Evolutionary conservation across 2,797 vertebrate genomes (phyloP), one percentile per base, ranked within the genome.

Genomic region (Jordanella pulchra): DNA sequence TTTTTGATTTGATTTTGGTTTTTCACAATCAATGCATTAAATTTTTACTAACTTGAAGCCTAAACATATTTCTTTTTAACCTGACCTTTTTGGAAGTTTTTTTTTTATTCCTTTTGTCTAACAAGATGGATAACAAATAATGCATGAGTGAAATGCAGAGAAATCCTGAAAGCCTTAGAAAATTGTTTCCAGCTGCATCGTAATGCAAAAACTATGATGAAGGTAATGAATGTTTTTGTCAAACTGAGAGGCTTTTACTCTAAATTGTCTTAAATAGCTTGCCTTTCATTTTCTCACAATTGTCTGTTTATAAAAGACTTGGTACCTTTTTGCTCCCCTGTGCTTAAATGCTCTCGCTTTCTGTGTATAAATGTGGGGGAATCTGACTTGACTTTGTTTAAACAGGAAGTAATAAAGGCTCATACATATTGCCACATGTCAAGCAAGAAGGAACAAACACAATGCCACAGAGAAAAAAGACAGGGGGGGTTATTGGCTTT

Each of bases 371-470:
- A 81, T 87, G 78, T 82, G 78, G 69, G 83, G 71, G 84, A 90
- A 86, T 71, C 66, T 75, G 71, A 76, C 80, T 83, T 76, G 70
- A 83, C 86, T 89, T 69, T 87, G 71, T 92, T 92, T 91, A 78
- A 91, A 89, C 72, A 44, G 69, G 54, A 76, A 63, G 74, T 79
- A 71, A 87, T 85, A 84, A 86, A 87, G 87, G 53, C 88, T 90
- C 89, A 88, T 91, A 76, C 88, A 90, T 93, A 93, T 93, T 92
- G 91, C 82, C 83, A 82, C 76, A 77, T 80, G 89, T 93, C 89
- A 91, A 80, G 89, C 89, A 86, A 93, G 88, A 88, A 75, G 70
- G 77, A 91, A 83, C 87, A 88, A 89, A 89, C 82, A 91, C 89
- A 91, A 92, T 88, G 83, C 85, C 82, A 69, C 13, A 0, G 53